Base-by-base conservation (phyloP, 2,113 vertebrate species). In the Emydura subglobosa region DNA sequence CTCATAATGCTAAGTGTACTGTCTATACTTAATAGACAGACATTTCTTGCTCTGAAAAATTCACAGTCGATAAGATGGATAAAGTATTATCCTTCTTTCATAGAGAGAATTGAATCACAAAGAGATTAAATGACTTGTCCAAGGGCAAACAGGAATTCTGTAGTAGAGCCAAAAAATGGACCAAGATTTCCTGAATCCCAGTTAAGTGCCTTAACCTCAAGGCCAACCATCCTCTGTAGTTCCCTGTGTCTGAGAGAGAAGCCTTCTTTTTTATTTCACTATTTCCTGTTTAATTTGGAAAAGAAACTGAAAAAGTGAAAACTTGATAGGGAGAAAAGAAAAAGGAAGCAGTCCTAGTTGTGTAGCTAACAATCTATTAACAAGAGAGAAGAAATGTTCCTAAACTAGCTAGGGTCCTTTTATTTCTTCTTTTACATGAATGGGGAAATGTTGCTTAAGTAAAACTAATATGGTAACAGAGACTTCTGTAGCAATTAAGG, bases 401-500 rank as follows among this genome's bases (percentile, higher is more conserved):
- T 39, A 39, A 96, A 96, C 91, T 92, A 96, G 86, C 29, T 83
- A 49, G 74, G 91, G 87, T 86, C 51, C 51, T 10, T 19, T 57
- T 84, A 74, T 49, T 53, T 53, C 19, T 29, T 83, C 54, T 53
- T 93, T 76, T 68, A n/a, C 49, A 31, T 87, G 88, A 87, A 81
- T 76, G 79, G 81, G 39, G 72, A 83, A 95, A 96, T 91, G 94
- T 95, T 91, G 93, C 94, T 95, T 96, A 97, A 97, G 95, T 96
- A 98, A 97, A 96, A 91, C 90, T 88, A 79, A 81, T 93, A 92
- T 96, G 90, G 90, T 93, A 95, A 88, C 1, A n/a, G 29, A 95
- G 83, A 82, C 34, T 88, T 95, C 91, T 91, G 88, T 93, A 61
- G 96, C 84, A 83, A 29, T 65, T 94, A 83, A 95, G 55, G 95